These are phyloP conservation scores for Parnassius orleans DNA, from an alignment of 2,888 invertebrate genomes.

Conservation along the genomic window DNA sequence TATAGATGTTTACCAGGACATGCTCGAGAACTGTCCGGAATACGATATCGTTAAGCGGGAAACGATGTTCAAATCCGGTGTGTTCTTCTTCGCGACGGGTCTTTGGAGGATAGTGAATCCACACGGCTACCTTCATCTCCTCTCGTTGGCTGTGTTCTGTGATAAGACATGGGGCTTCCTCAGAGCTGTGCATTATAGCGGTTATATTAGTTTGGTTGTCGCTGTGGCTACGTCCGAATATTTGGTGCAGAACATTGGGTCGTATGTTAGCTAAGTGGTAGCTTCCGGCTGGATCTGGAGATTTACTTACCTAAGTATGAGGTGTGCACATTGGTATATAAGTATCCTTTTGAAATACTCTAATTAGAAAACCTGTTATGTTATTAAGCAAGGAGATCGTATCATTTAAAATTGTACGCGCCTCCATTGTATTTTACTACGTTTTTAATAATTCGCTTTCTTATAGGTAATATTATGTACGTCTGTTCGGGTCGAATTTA, in stretches of 20 bases:
- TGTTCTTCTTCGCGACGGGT: constrained; percentile 87
- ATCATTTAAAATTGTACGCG: no score
- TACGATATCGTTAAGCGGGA: constrained; percentile 76
- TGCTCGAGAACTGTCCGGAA: constrained; percentile 84
- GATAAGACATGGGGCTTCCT: constrained; percentile 91
- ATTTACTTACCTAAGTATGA: background rate
- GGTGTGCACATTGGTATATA: constrained; percentile 2
- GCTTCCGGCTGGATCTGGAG: background rate
- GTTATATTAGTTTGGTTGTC: constrained; percentile 85
- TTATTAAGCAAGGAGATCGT: no score
- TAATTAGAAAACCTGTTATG: no score
- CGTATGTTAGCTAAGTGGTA: constrained; percentile 40
- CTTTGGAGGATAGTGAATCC: constrained; percentile 90
- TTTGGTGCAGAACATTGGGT: constrained; percentile 62
- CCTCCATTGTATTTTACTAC: no score
- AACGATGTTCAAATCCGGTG: constrained; percentile 84
- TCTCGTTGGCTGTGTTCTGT: constrained; percentile 89
- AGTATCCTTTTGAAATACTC: no score
- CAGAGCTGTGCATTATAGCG: constrained; percentile 84
- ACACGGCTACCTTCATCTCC: constrained; percentile 87
- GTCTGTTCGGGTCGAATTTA: no score
- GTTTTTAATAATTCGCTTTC: no score
- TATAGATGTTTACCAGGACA: constrained; percentile 88
- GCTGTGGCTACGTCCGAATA: constrained; percentile 88
- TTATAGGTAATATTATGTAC: no score